Base-by-base conservation (phyloP, 2,888 invertebrate genomes). In the Pheosia tremula region DNA sequence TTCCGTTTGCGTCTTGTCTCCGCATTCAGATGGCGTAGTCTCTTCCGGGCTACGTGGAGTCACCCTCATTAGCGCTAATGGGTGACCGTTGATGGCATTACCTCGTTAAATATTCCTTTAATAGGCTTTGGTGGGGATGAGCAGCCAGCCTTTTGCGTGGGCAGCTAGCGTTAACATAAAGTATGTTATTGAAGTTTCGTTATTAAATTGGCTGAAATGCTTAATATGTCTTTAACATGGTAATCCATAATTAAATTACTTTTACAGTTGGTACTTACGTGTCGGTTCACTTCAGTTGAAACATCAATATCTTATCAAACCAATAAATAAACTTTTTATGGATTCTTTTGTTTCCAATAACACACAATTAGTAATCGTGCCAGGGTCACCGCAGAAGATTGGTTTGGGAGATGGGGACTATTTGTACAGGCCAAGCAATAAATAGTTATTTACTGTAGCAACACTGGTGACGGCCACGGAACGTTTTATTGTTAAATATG, bases 351-450 rank as follows among this genome's bases (percentile, higher is more conserved):
- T 55, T 55, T 39, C 55, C 55, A 55, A 55, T 39, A 39, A n/a
- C 38, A n/a, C 50, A 36, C 50, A 52, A 55, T n/a, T 24, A 43
- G 53, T 66, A 2, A 36, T 45, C 36, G 43, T 5, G 36, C 56
- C 36, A 47, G 59, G 56, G 52, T 58, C 36, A 49, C 13, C 3
- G 39, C 43, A 41, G 24, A 47, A 36, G 56, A 77, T 69, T 74
- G 75, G 61, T 58, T 36, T 64, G 72, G 67, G 78, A 67, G 57
- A 59, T 67, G 75, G 68, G 55, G 65, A 75, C 50, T 75, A 66
- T 75, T 74, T 74, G 59, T 38, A 62, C 59, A 56, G 56, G 56
- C 45, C 36, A 6, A 10, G 56, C 36, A 56, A 56, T 56, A 56
- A 56, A 45, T 45, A 56, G 45, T 41, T 56, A 56, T 56, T 56